Conservation (phyloP, 1,140 invertebrate species). For the Cotesia chilonis region DNA sequence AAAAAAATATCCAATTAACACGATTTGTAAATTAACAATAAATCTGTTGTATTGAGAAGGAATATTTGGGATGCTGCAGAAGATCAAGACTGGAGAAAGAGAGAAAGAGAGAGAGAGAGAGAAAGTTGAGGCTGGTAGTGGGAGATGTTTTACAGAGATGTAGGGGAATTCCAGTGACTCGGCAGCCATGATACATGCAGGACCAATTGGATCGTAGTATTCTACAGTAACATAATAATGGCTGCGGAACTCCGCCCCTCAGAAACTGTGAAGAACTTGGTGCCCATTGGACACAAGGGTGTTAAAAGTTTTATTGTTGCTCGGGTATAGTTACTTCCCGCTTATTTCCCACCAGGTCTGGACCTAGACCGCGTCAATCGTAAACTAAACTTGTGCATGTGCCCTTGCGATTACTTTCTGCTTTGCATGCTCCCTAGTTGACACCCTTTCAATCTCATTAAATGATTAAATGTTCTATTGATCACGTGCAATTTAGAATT, state of each 20-base stretch:
- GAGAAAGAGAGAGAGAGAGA: too few relatives aligned
- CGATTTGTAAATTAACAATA: not conserved
- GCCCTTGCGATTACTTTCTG: constrained; percentile 43
- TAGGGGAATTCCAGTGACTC: constrained; percentile 37
- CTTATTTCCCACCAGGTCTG: constrained; percentile 34
- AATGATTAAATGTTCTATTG: constrained; percentile 27
- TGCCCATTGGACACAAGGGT: constrained; percentile 59
- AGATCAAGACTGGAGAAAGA: constrained; percentile 5
- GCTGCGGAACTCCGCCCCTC: constrained; percentile 59
- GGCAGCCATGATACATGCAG: constrained; percentile 59
- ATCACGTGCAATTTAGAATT: constrained; percentile 17
- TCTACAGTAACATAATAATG: constrained; percentile 59
- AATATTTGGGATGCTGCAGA: constrained; percentile 8
- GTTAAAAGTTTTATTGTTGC: constrained; percentile 62
- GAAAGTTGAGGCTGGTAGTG: constrained; percentile 9
- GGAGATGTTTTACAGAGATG: constrained; percentile 23
- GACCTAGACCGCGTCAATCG: constrained; percentile 50
- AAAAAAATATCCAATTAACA: not conserved
- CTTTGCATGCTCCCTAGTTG: constrained; percentile 51
- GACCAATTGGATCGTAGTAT: constrained; percentile 52
- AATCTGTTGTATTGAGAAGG: not conserved
- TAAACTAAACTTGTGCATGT: constrained; percentile 39
- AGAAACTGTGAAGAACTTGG: constrained; percentile 50
- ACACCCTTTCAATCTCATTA: constrained; percentile 44
- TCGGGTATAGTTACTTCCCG: constrained; percentile 57